A percentile compares a stretch with the other conserved stretches of the same genome.
phyloP scores from a whole-genome alignment of 2,113 vertebrate species.

The Thymallus thymallus region DNA sequence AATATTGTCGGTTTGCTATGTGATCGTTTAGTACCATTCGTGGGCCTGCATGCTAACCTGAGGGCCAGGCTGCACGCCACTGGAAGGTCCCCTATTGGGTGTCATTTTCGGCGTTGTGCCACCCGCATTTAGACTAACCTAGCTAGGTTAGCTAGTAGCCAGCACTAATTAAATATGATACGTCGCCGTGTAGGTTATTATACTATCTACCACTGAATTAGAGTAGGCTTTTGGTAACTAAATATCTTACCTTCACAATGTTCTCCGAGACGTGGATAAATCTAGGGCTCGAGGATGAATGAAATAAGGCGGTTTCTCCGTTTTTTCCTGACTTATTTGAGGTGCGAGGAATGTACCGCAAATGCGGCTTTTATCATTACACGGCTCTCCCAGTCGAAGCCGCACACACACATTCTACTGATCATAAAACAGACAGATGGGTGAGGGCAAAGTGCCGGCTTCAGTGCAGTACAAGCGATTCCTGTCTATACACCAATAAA shows the following conservation, averaged over 20 bases:
- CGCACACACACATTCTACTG: slow-evolving; percentile 66
- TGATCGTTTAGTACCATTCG: not conserved
- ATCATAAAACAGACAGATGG: slow-evolving; percentile 64
- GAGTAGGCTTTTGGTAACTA: slow-evolving; percentile 33
- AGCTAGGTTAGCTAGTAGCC: slow-evolving; percentile 60
- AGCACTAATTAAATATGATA: slow-evolving; percentile 64
- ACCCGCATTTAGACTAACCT: slow-evolving; percentile 59
- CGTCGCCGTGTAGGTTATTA: slow-evolving; percentile 54
- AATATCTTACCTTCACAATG: slow-evolving; percentile 70
- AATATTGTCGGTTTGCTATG: not conserved
- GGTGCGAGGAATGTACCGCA: slow-evolving; percentile 67
- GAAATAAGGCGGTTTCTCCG: slow-evolving; percentile 47
- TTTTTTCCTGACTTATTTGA: slow-evolving; percentile 53
- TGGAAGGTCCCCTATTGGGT: slow-evolving; percentile 17
- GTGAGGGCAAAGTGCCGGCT: slow-evolving; percentile 63
- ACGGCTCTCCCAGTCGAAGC: slow-evolving; percentile 63
- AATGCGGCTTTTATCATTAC: slow-evolving; percentile 79
- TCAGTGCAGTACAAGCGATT: slow-evolving; percentile 48
- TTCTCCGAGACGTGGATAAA: slow-evolving; percentile 52
- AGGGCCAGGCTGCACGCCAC: slow-evolving; percentile 13
- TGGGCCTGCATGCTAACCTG: slow-evolving; percentile 6
- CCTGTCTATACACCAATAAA: slow-evolving; percentile 61
- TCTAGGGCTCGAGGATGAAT: slow-evolving; percentile 41
- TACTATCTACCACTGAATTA: slow-evolving; percentile 55
- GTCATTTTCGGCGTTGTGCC: slow-evolving; percentile 53